These are phyloP conservation scores for Antechinus stuartii DNA, from an alignment of 2,113 vertebrate species.

Conservation along the genomic window DNA sequence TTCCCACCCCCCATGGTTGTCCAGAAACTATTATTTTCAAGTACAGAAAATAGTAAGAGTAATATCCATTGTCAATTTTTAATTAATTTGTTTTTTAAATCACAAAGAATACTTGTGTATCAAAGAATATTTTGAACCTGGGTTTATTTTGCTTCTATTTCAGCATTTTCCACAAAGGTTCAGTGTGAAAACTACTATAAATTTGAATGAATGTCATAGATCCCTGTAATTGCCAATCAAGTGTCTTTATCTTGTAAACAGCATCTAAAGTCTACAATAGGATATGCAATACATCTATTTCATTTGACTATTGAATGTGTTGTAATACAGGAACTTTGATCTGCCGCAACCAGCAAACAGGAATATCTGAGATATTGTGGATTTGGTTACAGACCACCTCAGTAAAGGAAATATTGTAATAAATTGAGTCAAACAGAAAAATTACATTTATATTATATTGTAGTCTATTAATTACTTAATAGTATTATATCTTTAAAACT, in stretches of 20 bases:
- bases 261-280: not conserved
- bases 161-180: not conserved
- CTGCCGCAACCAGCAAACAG: not conserved
- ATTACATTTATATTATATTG: not conserved
- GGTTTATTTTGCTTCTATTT: not conserved
- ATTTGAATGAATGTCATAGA: not conserved
- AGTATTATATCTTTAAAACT: not conserved
- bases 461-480: not conserved
- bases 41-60: not conserved
- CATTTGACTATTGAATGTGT: not conserved
- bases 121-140: not conserved
- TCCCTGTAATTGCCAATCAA: not conserved
- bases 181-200: not conserved
- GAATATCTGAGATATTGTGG: not conserved
- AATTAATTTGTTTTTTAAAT: not conserved
- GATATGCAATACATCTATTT: not conserved
- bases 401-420: not conserved
- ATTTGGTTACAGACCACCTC: not conserved
- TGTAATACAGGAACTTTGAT: not conserved
- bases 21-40: not conserved
- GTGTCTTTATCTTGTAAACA: not conserved
- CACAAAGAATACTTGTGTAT: not conserved
- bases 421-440: not conserved
- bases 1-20: not conserved
- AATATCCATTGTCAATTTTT: not conserved